These are phyloP conservation scores for Drosophila sucinea DNA, from an alignment of 1,140 invertebrate genomes.

Conservation along the genomic window DNA sequence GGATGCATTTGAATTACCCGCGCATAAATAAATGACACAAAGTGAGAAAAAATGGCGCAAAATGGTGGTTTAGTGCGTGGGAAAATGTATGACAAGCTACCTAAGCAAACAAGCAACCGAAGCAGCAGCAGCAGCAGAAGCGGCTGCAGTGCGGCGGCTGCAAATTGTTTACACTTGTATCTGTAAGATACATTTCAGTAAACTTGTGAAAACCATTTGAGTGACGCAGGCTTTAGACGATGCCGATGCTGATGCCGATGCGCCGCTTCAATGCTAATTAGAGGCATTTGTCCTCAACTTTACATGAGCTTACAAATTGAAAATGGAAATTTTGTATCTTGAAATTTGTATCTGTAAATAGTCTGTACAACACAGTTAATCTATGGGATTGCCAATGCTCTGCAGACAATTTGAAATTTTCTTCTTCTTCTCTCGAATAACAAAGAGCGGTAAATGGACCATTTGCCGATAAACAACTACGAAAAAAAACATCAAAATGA, in stretches of 20 bases:
- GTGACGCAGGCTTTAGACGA: slow-evolving; percentile 27
- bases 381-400: slow-evolving; percentile 15
- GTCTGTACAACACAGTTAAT: slow-evolving; percentile 47
- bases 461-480: slow-evolving; percentile 69
- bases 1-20: slow-evolving; percentile 52
- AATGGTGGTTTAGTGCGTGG: slow-evolving; percentile 56
- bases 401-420: slow-evolving; percentile 32
- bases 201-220: slow-evolving; percentile 74
- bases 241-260: slow-evolving; percentile 38
- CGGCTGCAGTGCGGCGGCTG: slow-evolving; percentile 34
- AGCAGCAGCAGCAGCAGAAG: slow-evolving; percentile 10
- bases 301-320: slow-evolving; percentile 69
- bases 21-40: slow-evolving; percentile 44
- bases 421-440: slow-evolving; percentile 41
- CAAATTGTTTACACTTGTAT: slow-evolving; percentile 68
- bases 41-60: slow-evolving; percentile 59
- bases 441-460: slow-evolving; percentile 73
- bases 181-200: slow-evolving; percentile 75
- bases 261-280: slow-evolving; percentile 65
- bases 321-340: slow-evolving; percentile 63
- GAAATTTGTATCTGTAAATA: slow-evolving; percentile 42
- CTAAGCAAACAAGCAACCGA: slow-evolving; percentile 57
- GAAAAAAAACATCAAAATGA: slow-evolving; percentile 33
- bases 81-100: slow-evolving; percentile 68
- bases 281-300: slow-evolving; percentile 73